Base-by-base conservation (phyloP, 1,140 invertebrate genomes). In the Lepidostoma basale region DNA sequence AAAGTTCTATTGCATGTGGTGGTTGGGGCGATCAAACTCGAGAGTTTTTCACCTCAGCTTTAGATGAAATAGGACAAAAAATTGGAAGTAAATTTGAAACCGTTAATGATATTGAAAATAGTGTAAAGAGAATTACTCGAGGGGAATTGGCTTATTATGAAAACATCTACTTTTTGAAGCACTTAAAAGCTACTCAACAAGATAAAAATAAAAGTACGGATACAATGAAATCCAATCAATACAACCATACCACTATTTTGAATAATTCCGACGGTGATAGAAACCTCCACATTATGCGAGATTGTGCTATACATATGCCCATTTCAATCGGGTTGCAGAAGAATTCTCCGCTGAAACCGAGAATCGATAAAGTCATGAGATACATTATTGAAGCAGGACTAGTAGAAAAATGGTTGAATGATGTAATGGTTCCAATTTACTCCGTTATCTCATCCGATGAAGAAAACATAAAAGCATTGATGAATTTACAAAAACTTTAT, bases 91-190 rank as follows among this genome's bases (percentile, higher is more conserved):
- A 85, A 75, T 92, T 91, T 75, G 84, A 90, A 77, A 75, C 86
- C 3, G 80, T 87, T 0, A 78, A 83, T 26, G 77, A 87, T 60
- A 85, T 85, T 10, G 77, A 87, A 0, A 79, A 85, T 64, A 85
- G 88, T 9, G 84, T 90, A 0, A 78, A 84, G 26, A 81, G 80
- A 74, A 88, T 94, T 1, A 85, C 88, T 0, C 81, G 85, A 73
- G 92, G 91, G 33, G 76, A 81, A 12, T 90, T 91, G 70, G 89
- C 89, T 6, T 92, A 92, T 70, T 95, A 92, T 73, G 92, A 93
- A 74, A 94, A 92, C 76, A 81, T 87, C n/a, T 86, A 90, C 76
- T 89, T 87, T 73, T 76, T 94, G 10, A 86, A 88, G 64, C 83
- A 89, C 72, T 76, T 88, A 1, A 84, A 87, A 28, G 86, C 88